phyloP scores from a whole-genome alignment of 1,140 invertebrate species.

The Drosophila auraria region DNA sequence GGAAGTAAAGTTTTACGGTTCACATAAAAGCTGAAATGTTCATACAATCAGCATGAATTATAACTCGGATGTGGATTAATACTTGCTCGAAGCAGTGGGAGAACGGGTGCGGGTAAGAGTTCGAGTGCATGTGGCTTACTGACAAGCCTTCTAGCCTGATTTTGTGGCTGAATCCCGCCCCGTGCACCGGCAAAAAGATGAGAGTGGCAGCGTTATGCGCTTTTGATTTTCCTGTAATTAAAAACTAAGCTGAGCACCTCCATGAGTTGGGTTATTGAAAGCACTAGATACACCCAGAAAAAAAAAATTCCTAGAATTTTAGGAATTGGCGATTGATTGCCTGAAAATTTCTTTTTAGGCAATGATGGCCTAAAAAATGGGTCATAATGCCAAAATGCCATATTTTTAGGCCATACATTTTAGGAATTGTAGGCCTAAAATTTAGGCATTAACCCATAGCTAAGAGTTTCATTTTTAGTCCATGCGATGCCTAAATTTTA shows the following conservation, averaged over 20 bases:
- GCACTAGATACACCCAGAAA: not conserved
- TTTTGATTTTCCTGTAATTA: slow-evolving; percentile 61
- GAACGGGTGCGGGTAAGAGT: slow-evolving; percentile 2
- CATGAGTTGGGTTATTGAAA: slow-evolving; percentile 10
- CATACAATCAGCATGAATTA: slow-evolving; percentile 84
- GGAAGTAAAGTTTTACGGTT: slow-evolving; percentile 83
- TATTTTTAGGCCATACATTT: no score
- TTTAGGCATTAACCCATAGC: no score
- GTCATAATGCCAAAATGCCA: no score
- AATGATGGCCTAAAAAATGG: no score
- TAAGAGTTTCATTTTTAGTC: no score
- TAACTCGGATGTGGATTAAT: slow-evolving; percentile 84
- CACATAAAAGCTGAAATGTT: slow-evolving; percentile 83
- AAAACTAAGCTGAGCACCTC: slow-evolving; percentile 36
- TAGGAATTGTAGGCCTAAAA: no score
- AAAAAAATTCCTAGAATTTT: no score
- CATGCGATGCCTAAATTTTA: no score
- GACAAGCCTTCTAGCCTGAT: slow-evolving; percentile 44
- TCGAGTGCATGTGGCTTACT: slow-evolving; percentile 36
- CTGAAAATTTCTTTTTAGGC: no score
- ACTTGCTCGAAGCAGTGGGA: slow-evolving; percentile 52
- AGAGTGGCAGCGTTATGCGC: slow-evolving; percentile 38
- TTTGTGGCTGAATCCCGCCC: slow-evolving; percentile 14
- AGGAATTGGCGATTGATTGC: no score
- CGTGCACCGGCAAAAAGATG: slow-evolving; percentile 27